Evolutionary conservation across 2,888 invertebrate genomes (phyloP).

Genomic region (Euphydryas editha): DNA sequence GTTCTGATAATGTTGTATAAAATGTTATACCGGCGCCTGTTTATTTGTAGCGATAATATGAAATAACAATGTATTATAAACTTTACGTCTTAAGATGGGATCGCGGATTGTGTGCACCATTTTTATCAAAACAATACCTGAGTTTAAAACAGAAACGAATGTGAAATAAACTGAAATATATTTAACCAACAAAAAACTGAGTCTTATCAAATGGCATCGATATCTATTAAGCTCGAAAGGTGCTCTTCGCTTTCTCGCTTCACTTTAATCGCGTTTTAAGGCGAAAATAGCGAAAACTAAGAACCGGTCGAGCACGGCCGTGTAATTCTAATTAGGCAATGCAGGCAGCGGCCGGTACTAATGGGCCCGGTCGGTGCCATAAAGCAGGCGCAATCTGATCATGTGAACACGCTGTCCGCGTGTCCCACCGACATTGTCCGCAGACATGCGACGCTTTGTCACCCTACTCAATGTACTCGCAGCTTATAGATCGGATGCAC

Average conservation of each 20-base stretch:
- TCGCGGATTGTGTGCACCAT: constrained; percentile 30
- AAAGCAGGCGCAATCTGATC: constrained; percentile 78
- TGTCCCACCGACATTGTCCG: constrained; percentile 69
- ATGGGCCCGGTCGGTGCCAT: constrained; percentile 72
- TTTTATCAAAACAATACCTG: constrained; percentile 3
- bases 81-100: constrained; percentile 45
- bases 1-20: constrained; percentile 52
- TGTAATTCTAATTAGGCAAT: constrained; percentile 82
- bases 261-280: constrained; percentile 40
- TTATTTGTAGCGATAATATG: constrained; percentile 49
- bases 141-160: not conserved
- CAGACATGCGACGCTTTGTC: constrained; percentile 80
- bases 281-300: constrained; percentile 49
- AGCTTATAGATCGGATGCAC: constrained; percentile 26
- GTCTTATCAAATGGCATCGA: constrained; percentile 6
- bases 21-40: constrained; percentile 46
- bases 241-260: constrained; percentile 15
- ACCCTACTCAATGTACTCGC: constrained; percentile 66
- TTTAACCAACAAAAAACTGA: not conserved
- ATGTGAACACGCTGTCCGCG: constrained; percentile 76
- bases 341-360: constrained; percentile 70
- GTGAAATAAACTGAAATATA: not conserved
- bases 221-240: constrained; percentile 5
- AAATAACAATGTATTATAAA: constrained; percentile 48
- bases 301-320: constrained; percentile 60